Conservation (phyloP, 1,140 invertebrate species). For the Pygmarrhopalites habei region DNA sequence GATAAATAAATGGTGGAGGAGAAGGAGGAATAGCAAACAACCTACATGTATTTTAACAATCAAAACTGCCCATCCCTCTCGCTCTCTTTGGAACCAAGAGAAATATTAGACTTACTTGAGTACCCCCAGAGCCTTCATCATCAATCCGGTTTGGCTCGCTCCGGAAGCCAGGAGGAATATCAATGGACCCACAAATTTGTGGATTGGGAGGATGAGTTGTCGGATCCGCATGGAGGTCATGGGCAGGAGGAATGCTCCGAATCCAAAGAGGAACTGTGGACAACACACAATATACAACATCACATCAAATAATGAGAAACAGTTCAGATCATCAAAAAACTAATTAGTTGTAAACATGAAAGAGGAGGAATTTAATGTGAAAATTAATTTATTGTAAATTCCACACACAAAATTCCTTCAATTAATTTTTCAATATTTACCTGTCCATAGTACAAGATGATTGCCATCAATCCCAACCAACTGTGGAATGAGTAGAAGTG, state of each 20-base stretch:
- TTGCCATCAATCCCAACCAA: constrained; percentile 35
- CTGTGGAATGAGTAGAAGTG: constrained; percentile 36
- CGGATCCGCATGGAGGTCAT: constrained; percentile 28
- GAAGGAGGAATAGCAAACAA: too few species aligned
- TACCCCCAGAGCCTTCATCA: constrained; percentile 36
- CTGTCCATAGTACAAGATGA: constrained; percentile 36
- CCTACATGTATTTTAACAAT: too few species aligned
- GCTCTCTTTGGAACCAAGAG: too few species aligned
- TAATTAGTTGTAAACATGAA: too few species aligned
- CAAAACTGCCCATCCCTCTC: too few species aligned
- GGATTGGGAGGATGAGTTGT: constrained; percentile 23
- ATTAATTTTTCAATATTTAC: too few species aligned
- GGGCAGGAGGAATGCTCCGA: constrained; percentile 32
- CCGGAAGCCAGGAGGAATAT: constrained; percentile 23
- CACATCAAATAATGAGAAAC: background rate
- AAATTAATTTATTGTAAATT: too few species aligned
- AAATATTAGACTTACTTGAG: too few species aligned
- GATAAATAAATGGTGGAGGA: too few species aligned
- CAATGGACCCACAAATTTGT: constrained; percentile 25
- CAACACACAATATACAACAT: too few species aligned
- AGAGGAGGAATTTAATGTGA: too few species aligned
- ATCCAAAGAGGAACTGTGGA: constrained; percentile 31
- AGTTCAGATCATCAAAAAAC: background rate
- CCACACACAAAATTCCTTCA: too few species aligned
- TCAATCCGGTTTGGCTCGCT: constrained; percentile 28